These are phyloP conservation scores for Synergus gifuensis DNA, from an alignment of 2,888 invertebrate genomes.

Conservation along the genomic window DNA sequence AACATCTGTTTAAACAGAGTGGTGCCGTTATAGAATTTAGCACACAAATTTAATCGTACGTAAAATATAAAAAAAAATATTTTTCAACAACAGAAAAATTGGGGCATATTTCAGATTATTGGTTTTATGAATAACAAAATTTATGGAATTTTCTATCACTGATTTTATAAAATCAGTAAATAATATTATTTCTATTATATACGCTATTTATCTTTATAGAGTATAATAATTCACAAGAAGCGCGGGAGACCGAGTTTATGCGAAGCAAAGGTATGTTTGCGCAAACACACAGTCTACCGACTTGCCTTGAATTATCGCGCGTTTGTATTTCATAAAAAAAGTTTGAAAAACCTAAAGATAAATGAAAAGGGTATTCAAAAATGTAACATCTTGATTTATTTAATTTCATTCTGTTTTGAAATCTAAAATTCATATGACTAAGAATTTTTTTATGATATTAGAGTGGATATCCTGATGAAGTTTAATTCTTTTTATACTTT, in stretches of 20 bases:
- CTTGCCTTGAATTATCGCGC: slow-evolving; percentile 61
- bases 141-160: background rate
- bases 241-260: slow-evolving; percentile 43
- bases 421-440: background rate
- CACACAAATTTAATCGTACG: background rate
- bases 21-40: background rate
- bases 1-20: slow-evolving; percentile 23
- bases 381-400: background rate
- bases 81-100: background rate
- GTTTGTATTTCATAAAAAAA: slow-evolving; percentile 47
- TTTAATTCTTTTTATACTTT: background rate
- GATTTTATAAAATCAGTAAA: background rate
- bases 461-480: no score
- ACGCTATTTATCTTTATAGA: background rate
- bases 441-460: no score
- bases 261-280: slow-evolving; percentile 50
- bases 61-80: background rate
- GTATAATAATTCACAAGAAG: background rate
- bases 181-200: no score
- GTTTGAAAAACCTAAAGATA: slow-evolving; percentile 41
- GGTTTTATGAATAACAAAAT: background rate
- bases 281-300: slow-evolving; percentile 45
- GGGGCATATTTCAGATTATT: background rate
- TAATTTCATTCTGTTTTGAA: background rate
- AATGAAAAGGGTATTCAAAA: background rate